phyloP scores from a whole-genome alignment of 2,797 vertebrate species.

The Cryptoblepharus egeriae region DNA sequence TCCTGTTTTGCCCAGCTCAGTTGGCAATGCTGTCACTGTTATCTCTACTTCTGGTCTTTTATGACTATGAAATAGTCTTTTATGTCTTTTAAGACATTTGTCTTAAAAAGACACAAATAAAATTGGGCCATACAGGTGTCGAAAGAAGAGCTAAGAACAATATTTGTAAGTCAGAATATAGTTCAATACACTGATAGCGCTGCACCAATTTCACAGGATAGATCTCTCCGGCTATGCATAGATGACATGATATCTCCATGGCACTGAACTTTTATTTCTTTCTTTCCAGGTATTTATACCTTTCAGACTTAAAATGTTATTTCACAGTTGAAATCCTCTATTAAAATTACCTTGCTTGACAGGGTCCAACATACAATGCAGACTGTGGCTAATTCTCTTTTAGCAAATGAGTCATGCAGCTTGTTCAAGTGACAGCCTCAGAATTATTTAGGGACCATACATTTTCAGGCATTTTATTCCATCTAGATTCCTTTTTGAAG shows the following conservation, averaged over 20 bases:
- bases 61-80: no score
- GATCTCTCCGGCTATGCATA: neutral
- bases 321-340: no score
- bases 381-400: neutral
- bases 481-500: neutral
- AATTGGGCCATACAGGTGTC: no score
- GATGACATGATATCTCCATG: neutral
- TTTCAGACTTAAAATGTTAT: no score
- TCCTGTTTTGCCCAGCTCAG: neutral
- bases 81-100: no score
- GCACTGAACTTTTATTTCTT: neutral
- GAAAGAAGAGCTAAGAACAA: no score
- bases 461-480: neutral
- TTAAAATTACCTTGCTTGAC: neutral
- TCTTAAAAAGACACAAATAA: no score
- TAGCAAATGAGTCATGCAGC: neutral
- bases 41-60: no score
- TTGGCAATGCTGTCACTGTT: neutral
- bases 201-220: neutral
- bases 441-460: neutral
- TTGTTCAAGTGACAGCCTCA: neutral
- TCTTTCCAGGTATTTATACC: no score
- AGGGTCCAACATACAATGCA: neutral
- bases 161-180: no score
- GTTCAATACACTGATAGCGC: neutral